Base-by-base conservation (phyloP, 1,140 invertebrate genomes). In the Myzus persicae region DNA sequence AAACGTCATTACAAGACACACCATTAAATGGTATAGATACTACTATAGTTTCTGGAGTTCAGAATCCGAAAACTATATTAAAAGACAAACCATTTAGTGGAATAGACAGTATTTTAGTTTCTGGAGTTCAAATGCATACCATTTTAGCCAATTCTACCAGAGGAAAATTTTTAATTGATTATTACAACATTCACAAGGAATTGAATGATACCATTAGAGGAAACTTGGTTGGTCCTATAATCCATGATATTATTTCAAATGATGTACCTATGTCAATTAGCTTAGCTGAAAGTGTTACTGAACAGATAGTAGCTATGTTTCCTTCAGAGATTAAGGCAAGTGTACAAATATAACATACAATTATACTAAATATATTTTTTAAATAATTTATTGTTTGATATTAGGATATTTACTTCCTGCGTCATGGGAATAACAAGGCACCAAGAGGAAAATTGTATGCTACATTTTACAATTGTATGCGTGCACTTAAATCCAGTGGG, bases 321-420 rank as follows among this genome's bases (percentile, higher is more conserved):
- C n/a, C 67, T 76, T 76, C 67, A n/a, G 67, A 76, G 14, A 76
- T 76, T n/a, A n/a, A 76, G 67, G 67, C n/a, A 76, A 76, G 67
- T 76, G 4, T n/a, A 36, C 14, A n/a, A 76, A 76, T 76, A 54
- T 54, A 54, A 54, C 54, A 54, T 54, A 54, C 67, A 36, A 24
- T n/a, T 36, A 36, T 36, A 6, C 1, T 36, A 76, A 18, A 26
- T 26, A 26, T 76, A 8, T 76, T n/a, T 76, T 76, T 76, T 76
- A 36, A 36, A 36, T n/a, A 36, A 76, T 5, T 76, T 76, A 76
- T 76, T 76, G 9, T 76, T n/a, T 76, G 2, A 36, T 76, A 76
- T 36, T 76, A 76, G 11, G 67, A 76, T 36, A 76, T 76, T n/a
- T 76, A 76, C n/a, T 76, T 59, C 18, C 6, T 76, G 67, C 67